Evolutionary conservation across 2,113 vertebrate species (phyloP).

Genomic region (Tiliqua scincoides): DNA sequence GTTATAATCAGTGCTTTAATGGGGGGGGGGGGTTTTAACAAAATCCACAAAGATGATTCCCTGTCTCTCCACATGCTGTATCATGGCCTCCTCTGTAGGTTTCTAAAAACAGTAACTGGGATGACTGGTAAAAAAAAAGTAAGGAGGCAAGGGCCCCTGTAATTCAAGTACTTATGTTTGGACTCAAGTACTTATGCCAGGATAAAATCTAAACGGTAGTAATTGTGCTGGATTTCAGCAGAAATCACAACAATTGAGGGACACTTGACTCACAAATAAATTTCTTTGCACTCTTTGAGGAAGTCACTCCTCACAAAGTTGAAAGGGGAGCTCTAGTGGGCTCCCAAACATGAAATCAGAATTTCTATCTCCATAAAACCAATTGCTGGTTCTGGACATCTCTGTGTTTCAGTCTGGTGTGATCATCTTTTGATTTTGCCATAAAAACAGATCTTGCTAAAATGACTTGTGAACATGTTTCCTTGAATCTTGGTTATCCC

Average conservation of each 20-base stretch:
- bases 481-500: constrained; percentile 29
- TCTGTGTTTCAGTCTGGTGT: background rate
- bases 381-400: background rate
- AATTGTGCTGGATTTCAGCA: background rate
- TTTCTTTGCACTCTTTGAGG: background rate
- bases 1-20: background rate
- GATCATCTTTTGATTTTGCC: background rate
- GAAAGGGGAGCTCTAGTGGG: background rate
- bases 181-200: background rate
- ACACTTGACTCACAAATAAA: background rate
- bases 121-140: too few species aligned
- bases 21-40: too few species aligned
- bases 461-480: background rate
- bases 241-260: background rate
- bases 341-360: background rate
- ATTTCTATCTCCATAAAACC: background rate
- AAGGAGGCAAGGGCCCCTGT: too few species aligned
- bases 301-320: background rate
- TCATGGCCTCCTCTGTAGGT: too few species aligned
- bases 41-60: too few species aligned
- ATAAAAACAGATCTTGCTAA: background rate
- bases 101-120: too few species aligned
- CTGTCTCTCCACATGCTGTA: too few species aligned
- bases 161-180: too few species aligned
- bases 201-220: background rate